Conservation (phyloP, 1,140 invertebrate genomes). For the Alviniconcha marisindica region DNA sequence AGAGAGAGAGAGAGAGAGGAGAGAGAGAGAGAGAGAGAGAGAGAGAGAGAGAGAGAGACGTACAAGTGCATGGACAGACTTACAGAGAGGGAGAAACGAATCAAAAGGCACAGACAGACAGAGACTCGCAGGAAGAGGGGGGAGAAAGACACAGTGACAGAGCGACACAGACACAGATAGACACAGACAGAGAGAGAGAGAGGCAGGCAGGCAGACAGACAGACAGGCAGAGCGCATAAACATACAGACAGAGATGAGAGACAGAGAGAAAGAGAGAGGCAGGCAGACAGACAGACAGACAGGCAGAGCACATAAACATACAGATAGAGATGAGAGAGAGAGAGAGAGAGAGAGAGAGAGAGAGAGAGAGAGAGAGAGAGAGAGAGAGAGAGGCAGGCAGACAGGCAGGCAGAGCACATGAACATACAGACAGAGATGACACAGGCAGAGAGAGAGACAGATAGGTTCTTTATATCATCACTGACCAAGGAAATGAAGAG, state of each 20-base stretch:
- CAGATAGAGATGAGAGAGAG: neutral
- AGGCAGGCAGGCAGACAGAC: too few relatives aligned
- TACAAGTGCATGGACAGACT: too few relatives aligned
- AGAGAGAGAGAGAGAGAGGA: too few relatives aligned
- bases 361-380: neutral
- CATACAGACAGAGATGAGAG: neutral
- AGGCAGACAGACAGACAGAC: neutral
- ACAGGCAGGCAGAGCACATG: too few relatives aligned
- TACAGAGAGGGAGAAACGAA: neutral
- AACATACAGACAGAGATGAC: neutral
- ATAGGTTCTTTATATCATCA: too few relatives aligned
- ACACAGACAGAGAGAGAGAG: too few relatives aligned
- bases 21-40: conserved; percentile 9
- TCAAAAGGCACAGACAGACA: neutral
- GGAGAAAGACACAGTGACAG: too few relatives aligned
- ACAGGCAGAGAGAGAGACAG: neutral
- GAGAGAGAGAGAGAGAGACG: too few relatives aligned
- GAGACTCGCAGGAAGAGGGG: neutral
- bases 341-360: neutral
- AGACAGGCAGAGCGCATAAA: too few relatives aligned
- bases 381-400: neutral
- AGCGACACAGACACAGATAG: too few relatives aligned
- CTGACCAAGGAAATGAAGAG: too few relatives aligned
- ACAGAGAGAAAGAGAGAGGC: conserved; percentile 15
- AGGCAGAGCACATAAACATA: neutral